These are phyloP conservation scores for Balanococcus diminutus DNA, from an alignment of 2,888 invertebrate genomes.

Conservation along the genomic window DNA sequence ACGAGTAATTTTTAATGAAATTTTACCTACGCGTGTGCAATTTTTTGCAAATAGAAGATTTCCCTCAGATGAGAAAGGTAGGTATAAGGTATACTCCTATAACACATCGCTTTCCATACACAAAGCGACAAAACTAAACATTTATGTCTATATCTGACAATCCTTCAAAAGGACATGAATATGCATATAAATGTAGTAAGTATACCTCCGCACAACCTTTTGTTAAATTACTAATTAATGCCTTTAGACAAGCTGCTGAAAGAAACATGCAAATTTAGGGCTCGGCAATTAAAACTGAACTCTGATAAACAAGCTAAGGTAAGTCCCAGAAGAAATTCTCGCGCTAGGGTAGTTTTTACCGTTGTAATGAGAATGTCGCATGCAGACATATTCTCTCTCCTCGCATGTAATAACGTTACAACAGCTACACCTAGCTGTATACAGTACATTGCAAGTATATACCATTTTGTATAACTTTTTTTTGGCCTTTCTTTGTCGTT, in stretches of 20 bases:
- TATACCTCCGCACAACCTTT: slow-evolving; percentile 23
- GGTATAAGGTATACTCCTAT: neutral
- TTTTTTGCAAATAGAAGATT: neutral
- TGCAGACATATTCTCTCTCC: slow-evolving; percentile 45
- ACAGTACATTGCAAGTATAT: neutral
- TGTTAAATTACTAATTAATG: slow-evolving; percentile 45
- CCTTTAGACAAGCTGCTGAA: slow-evolving; percentile 31
- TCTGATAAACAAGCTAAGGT: slow-evolving; percentile 31
- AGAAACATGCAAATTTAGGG: slow-evolving; percentile 47
- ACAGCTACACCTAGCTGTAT: slow-evolving; percentile 27
- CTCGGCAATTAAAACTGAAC: slow-evolving; percentile 45
- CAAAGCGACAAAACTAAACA: neutral
- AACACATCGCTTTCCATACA: neutral
- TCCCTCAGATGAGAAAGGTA: too few species aligned
- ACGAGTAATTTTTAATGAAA: neutral
- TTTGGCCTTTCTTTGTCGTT: slow-evolving; percentile 30
- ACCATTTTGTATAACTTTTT: slow-evolving; percentile 17
- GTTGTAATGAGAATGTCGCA: slow-evolving; percentile 50
- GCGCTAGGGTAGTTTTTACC: slow-evolving; percentile 49
- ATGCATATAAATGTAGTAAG: neutral
- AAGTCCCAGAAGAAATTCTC: slow-evolving; percentile 11
- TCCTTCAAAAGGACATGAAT: slow-evolving; percentile 10
- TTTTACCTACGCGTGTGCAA: neutral
- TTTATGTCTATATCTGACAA: slow-evolving; percentile 12
- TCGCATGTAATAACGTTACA: slow-evolving; percentile 42